Evolutionary conservation across 2,797 vertebrate genomes (phyloP).

Genomic region (Myripristis murdjan): DNA sequence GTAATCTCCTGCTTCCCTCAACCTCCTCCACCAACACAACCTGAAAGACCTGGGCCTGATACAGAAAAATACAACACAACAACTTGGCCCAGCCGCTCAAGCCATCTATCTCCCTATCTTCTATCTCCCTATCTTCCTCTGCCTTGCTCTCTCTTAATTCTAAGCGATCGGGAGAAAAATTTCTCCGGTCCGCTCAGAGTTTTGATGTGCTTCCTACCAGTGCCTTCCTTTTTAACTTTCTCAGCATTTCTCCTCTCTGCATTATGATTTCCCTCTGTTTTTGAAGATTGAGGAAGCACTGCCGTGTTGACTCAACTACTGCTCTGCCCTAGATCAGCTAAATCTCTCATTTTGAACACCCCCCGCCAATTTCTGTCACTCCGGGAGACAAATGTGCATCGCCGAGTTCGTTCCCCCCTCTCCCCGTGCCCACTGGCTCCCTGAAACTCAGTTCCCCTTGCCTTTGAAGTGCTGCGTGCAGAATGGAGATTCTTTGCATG

Average conservation of each 20-base stretch:
- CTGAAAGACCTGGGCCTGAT: conserved; percentile 55
- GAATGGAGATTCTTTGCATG: conserved; percentile 89
- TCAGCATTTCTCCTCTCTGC: conserved; percentile 61
- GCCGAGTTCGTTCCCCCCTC: conserved; percentile 76
- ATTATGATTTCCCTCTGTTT: conserved; percentile 73
- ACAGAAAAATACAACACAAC: conserved; percentile 55
- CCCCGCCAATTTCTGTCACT: conserved; percentile 85
- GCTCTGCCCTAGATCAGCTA: conserved; percentile 84
- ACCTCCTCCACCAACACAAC: conserved; percentile 54
- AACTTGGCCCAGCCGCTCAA: conserved; percentile 41
- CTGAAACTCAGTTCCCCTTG: conserved; percentile 81
- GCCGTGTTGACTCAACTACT: conserved; percentile 77
- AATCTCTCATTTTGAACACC: conserved; percentile 84
- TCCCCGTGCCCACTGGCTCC: conserved; percentile 83
- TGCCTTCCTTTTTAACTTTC: conserved; percentile 56
- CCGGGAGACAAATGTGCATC: conserved; percentile 84
- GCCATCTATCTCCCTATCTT: conserved; percentile 55
- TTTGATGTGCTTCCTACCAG: conserved; percentile 35
- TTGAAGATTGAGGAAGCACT: conserved; percentile 76
- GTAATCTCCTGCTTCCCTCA: conserved; percentile 57
- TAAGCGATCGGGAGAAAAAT: conserved; percentile 41
- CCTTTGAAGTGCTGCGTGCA: conserved; percentile 88
- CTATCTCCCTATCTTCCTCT: conserved; percentile 48
- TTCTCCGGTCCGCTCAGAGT: conserved; percentile 43
- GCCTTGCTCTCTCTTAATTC: conserved; percentile 32